Conservation (phyloP, 2,113 vertebrate genomes). For the Actenoides hombroni region DNA sequence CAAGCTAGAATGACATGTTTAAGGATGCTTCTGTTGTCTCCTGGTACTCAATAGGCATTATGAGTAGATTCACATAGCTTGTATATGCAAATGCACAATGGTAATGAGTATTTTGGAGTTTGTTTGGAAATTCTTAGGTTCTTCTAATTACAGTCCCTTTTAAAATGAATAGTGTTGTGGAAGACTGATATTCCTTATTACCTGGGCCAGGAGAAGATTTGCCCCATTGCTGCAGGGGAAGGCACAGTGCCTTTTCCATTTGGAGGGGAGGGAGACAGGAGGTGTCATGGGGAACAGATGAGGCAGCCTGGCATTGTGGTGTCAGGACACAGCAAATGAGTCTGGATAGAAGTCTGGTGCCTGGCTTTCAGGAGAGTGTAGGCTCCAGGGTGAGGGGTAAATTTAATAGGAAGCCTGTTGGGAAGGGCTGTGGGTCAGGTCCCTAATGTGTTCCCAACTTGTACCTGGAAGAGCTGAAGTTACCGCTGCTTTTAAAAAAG, state of each 20-base stretch:
- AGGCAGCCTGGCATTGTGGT: not conserved
- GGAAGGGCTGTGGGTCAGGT: not conserved
- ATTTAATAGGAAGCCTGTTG: not conserved
- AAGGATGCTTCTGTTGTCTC: not conserved
- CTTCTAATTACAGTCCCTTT: not conserved
- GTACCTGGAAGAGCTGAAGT: not conserved
- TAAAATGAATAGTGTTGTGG: not conserved
- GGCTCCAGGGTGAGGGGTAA: not conserved
- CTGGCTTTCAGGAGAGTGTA: not conserved
- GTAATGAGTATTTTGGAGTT: not conserved
- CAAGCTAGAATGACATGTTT: slow-evolving; percentile 12
- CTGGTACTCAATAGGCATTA: not conserved
- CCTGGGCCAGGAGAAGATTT: not conserved
- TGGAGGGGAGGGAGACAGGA: not conserved
- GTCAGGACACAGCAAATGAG: not conserved
- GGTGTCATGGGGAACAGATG: not conserved
- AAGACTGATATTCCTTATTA: not conserved
- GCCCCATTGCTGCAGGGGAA: not conserved
- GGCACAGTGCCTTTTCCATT: not conserved
- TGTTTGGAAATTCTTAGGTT: not conserved
- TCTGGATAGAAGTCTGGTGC: not conserved
- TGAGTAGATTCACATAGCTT: not conserved
- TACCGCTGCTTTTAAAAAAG: not conserved
- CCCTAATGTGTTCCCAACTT: not conserved
- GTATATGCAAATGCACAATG: not conserved